Percentiles rank a stretch among this genome's conserved stretches.
Conservation (phyloP, 2,113 vertebrate species). For the Axis porcinus region DNA sequence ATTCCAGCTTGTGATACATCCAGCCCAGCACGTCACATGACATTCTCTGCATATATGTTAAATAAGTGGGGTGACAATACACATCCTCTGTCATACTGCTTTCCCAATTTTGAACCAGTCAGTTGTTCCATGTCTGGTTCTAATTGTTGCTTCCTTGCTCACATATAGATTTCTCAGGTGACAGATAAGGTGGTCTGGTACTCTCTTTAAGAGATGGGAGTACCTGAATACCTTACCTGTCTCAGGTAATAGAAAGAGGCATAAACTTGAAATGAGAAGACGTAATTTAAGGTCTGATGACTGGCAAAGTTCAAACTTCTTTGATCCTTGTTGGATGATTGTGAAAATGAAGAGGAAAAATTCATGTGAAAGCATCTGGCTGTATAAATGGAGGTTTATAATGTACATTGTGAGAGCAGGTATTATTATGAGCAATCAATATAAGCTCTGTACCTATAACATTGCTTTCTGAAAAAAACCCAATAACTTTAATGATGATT, state of each 20-base stretch:
- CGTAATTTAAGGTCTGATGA: not conserved
- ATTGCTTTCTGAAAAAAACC: not conserved
- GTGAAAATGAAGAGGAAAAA: not conserved
- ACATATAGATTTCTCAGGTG: not conserved
- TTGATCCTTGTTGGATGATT: not conserved
- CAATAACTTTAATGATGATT: not conserved
- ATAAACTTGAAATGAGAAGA: not conserved
- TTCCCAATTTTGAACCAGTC: not conserved
- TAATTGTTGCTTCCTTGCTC: not conserved
- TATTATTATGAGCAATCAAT: not conserved
- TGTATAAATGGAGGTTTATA: not conserved
- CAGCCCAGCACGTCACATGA: not conserved
- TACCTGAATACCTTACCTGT: not conserved
- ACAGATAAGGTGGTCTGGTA: not conserved
- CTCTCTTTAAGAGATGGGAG: not conserved
- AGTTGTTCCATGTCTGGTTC: not conserved
- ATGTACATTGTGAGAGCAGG: not conserved
- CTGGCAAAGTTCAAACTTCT: not conserved
- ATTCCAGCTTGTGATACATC: not conserved
- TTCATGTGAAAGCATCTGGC: not conserved
- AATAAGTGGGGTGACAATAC: not conserved
- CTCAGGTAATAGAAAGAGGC: not conserved
- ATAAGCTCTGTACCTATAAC: not conserved
- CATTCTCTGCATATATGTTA: not conserved
- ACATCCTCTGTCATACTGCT: not conserved